Base-by-base conservation (phyloP, 2,888 invertebrate species). In the Esperia sulphurella region DNA sequence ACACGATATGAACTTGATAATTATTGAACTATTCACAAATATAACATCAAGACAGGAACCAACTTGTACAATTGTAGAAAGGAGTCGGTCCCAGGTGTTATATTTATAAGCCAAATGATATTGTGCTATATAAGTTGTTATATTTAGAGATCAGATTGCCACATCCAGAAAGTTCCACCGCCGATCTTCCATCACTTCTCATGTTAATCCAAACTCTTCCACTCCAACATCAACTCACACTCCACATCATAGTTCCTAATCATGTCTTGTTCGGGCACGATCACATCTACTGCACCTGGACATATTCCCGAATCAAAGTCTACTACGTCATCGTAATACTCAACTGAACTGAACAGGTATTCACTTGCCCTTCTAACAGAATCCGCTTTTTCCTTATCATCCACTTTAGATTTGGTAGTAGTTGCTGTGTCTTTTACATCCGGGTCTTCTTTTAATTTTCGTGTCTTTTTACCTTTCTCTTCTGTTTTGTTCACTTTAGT, bases 331-430 rank as follows among this genome's bases (percentile, higher is more conserved):
- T 84, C 86, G 38, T 85, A 83, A 51, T 86, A 86, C 51, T 87
- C 86, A 0, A 67, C 52, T 0, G 84, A 81, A 49, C 82, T 82
- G 37, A 84, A 83, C 55, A 72, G 59, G 46, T 88, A 87, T 10
- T 85, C 85, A 14, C 68, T 66, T 0, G 59, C 61, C 6, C 80
- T 65, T 31, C 81, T 66, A 30, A 6, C 7, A 9, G 43, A 37
- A 1, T 45, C 50, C 45, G 59, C 51, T 48, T 52, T 48, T 57
- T 63, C 55, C 43, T 53, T 10, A 14, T 21, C 45, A 42, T 55
- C 51, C 12, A 12, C 10, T 14, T 13, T 39, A 40, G 44, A 40
- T 39, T 35, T 35, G 1, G n/a, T n/a, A n/a, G 33, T 40, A 3
- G 43, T 31, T 4, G 21, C 28, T 48, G 54, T 53, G 14, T 31